These are phyloP conservation scores for Parazoanthus darwini DNA, from an alignment of 92 coral and sea anemone genomes.

Conservation along the genomic window DNA sequence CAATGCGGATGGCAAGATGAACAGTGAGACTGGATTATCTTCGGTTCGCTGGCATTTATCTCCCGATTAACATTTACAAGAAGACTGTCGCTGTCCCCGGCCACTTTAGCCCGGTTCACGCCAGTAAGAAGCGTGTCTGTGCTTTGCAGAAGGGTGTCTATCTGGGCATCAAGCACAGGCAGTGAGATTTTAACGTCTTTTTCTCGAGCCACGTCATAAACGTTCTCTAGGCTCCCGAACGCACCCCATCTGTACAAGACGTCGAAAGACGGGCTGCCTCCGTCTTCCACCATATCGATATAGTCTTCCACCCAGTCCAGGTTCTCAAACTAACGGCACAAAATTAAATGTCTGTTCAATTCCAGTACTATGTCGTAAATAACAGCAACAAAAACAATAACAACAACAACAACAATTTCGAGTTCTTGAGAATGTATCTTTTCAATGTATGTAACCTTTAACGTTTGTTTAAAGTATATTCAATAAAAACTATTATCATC, in stretches of 20 bases:
- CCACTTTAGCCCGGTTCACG: neutral
- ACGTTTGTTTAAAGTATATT: too few species aligned
- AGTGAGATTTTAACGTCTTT: neutral
- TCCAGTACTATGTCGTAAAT: too few species aligned
- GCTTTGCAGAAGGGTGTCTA: slow-evolving; percentile 7
- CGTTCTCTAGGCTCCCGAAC: slow-evolving; percentile 5
- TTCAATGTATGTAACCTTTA: too few species aligned
- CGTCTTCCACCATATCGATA: slow-evolving; percentile 13
- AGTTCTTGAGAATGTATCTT: too few species aligned
- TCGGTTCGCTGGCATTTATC: neutral
- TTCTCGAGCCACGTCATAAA: neutral
- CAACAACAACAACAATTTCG: too few species aligned
- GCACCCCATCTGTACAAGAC: slow-evolving; percentile 32
- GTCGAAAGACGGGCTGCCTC: slow-evolving; percentile 36
- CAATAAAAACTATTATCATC: too few species aligned
- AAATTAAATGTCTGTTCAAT: neutral
- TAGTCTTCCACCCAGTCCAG: slow-evolving; percentile 26
- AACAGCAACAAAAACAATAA: too few species aligned
- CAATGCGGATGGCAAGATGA: slow-evolving; percentile 22
- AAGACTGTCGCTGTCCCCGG: neutral
- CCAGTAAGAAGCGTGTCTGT: neutral
- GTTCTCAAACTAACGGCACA: slow-evolving; percentile 30
- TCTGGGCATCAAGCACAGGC: slow-evolving; percentile 20
- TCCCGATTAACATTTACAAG: neutral
- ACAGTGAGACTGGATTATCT: neutral